Evolutionary conservation across 2,888 invertebrate species (phyloP).

Genomic region (Pogonocherus hispidulus): DNA sequence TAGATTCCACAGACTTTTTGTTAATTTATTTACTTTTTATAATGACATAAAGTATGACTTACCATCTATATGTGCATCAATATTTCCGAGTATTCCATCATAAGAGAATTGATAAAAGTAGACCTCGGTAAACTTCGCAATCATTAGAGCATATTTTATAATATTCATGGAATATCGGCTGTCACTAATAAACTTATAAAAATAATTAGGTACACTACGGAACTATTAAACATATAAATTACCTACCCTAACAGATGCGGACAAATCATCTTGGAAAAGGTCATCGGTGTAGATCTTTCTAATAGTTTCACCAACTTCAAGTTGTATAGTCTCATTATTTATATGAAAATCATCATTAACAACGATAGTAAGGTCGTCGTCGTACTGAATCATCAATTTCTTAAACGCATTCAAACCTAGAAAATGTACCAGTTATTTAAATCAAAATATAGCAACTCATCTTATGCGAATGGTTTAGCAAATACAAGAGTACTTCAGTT

Average conservation of each 20-base stretch:
- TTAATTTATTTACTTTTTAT: no score
- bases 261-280: constrained; percentile 11
- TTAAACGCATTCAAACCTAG: neutral
- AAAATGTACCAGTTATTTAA: no score
- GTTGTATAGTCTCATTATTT: neutral
- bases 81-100: constrained; percentile 26
- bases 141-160: constrained; percentile 25
- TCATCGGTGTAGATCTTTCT: constrained; percentile 6
- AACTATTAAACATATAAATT: neutral
- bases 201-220: neutral
- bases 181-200: constrained; percentile 31
- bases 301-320: constrained; percentile 7
- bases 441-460: no score
- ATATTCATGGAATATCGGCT: constrained; percentile 23
- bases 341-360: constrained; percentile 19
- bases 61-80: constrained; percentile 23
- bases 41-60: neutral
- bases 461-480: no score
- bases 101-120: constrained; percentile 37
- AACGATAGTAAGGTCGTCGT: constrained; percentile 8
- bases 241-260: constrained; percentile 3
- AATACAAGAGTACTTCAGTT: no score
- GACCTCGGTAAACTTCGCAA: constrained; percentile 16
- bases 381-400: neutral
- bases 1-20: no score